Evolutionary conservation across 2,888 invertebrate genomes (phyloP), one percentile per base, ranked within the genome.

Genomic region (Cyrtodaria siliqua): DNA sequence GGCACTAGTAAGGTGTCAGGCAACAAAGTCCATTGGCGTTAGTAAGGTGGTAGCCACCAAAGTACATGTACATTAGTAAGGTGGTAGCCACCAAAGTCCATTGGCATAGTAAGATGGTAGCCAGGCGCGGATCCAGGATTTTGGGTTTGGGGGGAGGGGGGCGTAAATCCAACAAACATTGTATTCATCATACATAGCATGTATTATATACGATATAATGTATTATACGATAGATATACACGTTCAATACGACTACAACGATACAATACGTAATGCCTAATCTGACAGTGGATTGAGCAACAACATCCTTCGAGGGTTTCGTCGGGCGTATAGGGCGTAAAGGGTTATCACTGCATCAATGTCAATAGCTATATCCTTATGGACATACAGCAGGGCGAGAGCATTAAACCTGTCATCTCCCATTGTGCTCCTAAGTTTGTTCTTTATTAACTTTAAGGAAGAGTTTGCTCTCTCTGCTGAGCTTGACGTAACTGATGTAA

Each of bases 401-500:
- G 70, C 62, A 63, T 70, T 78, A 23, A 74, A 63, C 12, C 67
- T 47, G 42, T 79, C 71, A 20, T 63, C 40, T 59, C 60, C 63
- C 75, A 72, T 75, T 23, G 70, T 64, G 18, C 61, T 63, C 42
- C 68, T 60, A 26, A 59, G 18, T 18, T 29, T 33, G 47, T 52
- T 73, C 60, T 80, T 78, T 1, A 79, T 70, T 18, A 55, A 68
- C 24, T 61, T 73, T 6, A 79, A 23, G 1, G 71, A 57, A 2
- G 79, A 79, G 42, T 82, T 76, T 24, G 67, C 74, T 40, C 79
- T 53, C 55, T 79, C 69, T 2, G 69, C 71, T 12, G 55, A 57
- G 33, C 74, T 71, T 23, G 76, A 71, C 27, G 79, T 64, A n/a
- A 73, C 76, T 23, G 76, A 72, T n/a, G 73, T 72, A 20, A 72